phyloP scores from a whole-genome alignment of 2,888 invertebrate species.

The Gisinianus flammeolus region DNA sequence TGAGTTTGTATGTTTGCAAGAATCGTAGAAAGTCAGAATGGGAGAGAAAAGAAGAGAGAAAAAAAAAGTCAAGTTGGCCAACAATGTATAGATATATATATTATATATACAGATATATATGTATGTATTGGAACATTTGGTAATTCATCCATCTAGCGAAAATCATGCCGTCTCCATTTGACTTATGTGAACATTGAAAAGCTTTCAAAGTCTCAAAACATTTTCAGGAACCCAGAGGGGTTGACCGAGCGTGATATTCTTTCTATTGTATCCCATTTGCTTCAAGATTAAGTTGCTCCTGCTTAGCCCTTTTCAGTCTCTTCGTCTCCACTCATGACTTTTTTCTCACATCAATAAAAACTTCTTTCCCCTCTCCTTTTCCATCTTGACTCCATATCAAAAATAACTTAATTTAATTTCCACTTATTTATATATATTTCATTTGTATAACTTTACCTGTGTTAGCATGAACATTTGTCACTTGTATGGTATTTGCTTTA shows the following conservation, averaged over 20 bases:
- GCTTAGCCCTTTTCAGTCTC: background rate
- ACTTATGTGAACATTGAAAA: slow-evolving; percentile 54
- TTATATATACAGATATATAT: background rate
- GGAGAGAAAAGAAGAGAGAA: background rate
- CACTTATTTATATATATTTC: no score
- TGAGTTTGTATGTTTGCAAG: background rate
- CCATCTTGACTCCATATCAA: background rate
- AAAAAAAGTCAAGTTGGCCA: slow-evolving; percentile 17
- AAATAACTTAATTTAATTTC: no score
- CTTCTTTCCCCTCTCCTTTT: background rate
- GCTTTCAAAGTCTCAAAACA: slow-evolving; percentile 49
- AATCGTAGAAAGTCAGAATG: slow-evolving; percentile 3
- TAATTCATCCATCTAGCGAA: slow-evolving; percentile 35
- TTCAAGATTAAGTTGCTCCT: slow-evolving; percentile 35
- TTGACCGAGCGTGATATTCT: slow-evolving; percentile 40
- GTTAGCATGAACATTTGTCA: no score
- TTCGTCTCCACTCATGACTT: background rate
- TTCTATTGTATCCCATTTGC: slow-evolving; percentile 41
- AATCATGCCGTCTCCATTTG: slow-evolving; percentile 42
- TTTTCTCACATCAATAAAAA: slow-evolving; percentile 2
- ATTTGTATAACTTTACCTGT: no score
- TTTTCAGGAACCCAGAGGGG: slow-evolving; percentile 33
- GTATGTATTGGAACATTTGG: slow-evolving; percentile 37
- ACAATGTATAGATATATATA: background rate
- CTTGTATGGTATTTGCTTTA: no score